phyloP scores from a whole-genome alignment of 2,113 vertebrate genomes.

The Cynocephalus volans region DNA sequence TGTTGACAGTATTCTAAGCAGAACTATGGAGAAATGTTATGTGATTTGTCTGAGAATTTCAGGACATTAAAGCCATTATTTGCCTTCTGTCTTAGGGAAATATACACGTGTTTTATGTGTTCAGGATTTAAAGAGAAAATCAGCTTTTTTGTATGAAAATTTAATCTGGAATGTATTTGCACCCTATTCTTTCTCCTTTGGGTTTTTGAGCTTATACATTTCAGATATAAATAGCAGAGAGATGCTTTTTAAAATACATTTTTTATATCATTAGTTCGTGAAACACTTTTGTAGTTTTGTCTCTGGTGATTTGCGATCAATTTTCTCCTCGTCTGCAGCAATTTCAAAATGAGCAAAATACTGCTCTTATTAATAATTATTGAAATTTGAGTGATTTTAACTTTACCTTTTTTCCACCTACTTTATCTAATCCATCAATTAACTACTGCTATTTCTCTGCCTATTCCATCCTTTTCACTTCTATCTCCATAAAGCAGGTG shows the following conservation, averaged over 20 bases:
- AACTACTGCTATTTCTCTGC: not conserved
- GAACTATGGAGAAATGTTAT: not conserved
- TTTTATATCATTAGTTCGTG: slow-evolving; percentile 7
- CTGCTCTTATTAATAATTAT: not conserved
- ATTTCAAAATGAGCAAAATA: not conserved
- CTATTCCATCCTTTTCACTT: not conserved
- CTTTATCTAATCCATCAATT: not conserved
- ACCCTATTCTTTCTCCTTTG: not conserved
- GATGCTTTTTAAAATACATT: not conserved
- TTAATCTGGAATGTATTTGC: not conserved
- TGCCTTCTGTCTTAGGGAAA: not conserved
- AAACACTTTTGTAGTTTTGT: slow-evolving; percentile 20
- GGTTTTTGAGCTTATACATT: not conserved
- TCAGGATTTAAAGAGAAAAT: not conserved
- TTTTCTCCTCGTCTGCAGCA: not conserved
- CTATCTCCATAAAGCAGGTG: not conserved
- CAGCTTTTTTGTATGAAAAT: not conserved
- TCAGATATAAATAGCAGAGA: slow-evolving; percentile 42
- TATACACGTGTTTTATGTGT: not conserved
- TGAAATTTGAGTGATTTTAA: not conserved
- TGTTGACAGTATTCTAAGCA: not conserved
- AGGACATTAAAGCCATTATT: slow-evolving; percentile 7
- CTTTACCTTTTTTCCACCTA: not conserved
- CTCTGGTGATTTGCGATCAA: slow-evolving; percentile 37
- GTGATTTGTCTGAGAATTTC: slow-evolving; percentile 16